phyloP scores from a whole-genome alignment of 2,888 invertebrate genomes.

The Drosophila kambysellisi region DNA sequence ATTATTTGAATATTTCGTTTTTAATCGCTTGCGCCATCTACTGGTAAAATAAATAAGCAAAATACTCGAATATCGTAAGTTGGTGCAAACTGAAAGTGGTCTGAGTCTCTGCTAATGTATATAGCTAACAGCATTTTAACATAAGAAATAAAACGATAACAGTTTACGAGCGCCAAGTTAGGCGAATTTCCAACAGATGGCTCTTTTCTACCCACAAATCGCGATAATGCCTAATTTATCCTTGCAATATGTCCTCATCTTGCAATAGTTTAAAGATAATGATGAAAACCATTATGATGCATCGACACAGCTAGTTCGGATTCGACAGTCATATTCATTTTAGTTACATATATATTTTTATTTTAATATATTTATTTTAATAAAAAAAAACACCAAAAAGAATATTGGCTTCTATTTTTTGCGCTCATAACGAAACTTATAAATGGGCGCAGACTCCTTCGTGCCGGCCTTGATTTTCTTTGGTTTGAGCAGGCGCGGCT shows the following conservation, averaged over 20 bases:
- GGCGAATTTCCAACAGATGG: background rate
- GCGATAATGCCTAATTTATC: background rate
- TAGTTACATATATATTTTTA: background rate
- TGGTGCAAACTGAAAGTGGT: background rate
- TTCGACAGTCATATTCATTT: background rate
- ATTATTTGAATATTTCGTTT: background rate
- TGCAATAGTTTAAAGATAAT: background rate
- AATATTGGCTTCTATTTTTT: constrained; percentile 77
- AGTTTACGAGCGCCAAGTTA: background rate
- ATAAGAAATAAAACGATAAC: background rate
- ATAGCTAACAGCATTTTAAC: background rate
- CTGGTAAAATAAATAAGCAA: background rate
- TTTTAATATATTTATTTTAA: background rate
- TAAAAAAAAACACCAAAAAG: background rate
- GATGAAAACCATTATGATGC: background rate
- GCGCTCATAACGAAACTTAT: constrained; percentile 92
- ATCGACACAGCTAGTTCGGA: background rate
- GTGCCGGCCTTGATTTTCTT: constrained; percentile 88
- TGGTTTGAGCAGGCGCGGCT: constrained; percentile 88
- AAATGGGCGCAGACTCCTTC: constrained; percentile 90
- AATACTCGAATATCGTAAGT: constrained; percentile 28
- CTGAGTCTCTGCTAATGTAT: background rate
- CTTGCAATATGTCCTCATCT: background rate
- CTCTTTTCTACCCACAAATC: too few species aligned
- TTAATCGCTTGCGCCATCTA: constrained; percentile 3